Evolutionary conservation across 1,140 invertebrate species (phyloP).

Genomic region (Orius laevigatus): DNA sequence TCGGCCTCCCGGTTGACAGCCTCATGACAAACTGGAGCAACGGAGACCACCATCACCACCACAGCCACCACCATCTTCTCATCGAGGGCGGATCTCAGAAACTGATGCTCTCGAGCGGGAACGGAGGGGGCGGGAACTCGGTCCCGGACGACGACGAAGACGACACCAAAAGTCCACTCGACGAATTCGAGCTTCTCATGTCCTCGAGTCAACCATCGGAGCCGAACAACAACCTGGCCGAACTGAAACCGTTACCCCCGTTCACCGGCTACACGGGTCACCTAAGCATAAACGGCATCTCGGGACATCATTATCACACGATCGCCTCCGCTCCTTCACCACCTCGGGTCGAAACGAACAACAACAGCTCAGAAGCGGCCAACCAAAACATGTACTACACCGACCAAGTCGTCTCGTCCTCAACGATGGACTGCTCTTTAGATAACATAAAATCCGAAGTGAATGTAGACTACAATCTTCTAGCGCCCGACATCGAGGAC

Average conservation of each 20-base stretch:
- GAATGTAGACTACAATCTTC: slow-evolving; percentile 30
- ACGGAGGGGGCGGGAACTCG: slow-evolving; percentile 1
- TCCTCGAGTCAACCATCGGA: slow-evolving; percentile 11
- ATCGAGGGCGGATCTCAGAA: slow-evolving; percentile 9
- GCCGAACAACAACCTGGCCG: slow-evolving; percentile 44
- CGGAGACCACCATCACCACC: slow-evolving; percentile 2
- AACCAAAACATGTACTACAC: slow-evolving; percentile 26
- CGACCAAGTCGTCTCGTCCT: slow-evolving; percentile 24
- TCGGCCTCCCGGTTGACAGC: slow-evolving; percentile 14
- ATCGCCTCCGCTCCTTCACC: slow-evolving; percentile 39
- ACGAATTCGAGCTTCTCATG: slow-evolving; percentile 41
- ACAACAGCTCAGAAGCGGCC: slow-evolving; percentile 30
- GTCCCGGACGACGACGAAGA: slow-evolving; percentile 25
- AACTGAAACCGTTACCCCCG: slow-evolving; percentile 70
- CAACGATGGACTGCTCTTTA: slow-evolving; percentile 26
- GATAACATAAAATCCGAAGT: slow-evolving; percentile 30
- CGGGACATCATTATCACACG: slow-evolving; percentile 70
- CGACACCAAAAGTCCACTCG: slow-evolving; percentile 35
- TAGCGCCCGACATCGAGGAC: slow-evolving; percentile 55
- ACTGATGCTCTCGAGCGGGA: slow-evolving; percentile 1
- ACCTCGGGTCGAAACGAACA: slow-evolving; percentile 36
- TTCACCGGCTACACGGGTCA: slow-evolving; percentile 72
- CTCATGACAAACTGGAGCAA: slow-evolving; percentile 14
- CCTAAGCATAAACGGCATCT: slow-evolving; percentile 64
- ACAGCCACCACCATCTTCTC: not conserved